A percentile compares a stretch with the other conserved stretches of the same genome.
These are phyloP conservation scores for Protosalanx chinensis DNA, from an alignment of 2,797 vertebrate genomes.

Conservation along the genomic window DNA sequence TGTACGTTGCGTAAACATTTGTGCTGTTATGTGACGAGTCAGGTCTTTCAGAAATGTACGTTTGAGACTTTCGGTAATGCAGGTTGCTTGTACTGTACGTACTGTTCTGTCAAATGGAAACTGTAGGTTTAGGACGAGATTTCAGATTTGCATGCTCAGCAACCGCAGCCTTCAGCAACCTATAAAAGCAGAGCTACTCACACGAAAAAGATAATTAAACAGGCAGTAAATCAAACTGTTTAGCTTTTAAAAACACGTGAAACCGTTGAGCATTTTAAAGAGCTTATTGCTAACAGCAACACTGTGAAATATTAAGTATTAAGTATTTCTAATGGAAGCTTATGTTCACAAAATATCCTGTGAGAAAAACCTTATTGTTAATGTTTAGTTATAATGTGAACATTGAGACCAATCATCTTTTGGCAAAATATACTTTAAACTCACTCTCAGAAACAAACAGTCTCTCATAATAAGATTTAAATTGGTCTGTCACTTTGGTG, in stretches of 20 bases:
- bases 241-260: not conserved
- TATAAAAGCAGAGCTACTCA: conserved; percentile 5
- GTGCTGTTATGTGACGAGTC: too few relatives aligned
- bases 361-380: not conserved
- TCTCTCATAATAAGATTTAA: not conserved
- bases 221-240: conserved; percentile 1
- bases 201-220: not conserved
- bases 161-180: not conserved
- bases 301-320: not conserved
- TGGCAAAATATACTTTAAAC: not conserved
- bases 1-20: too few relatives aligned
- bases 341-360: not conserved
- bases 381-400: not conserved
- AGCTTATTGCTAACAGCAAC: not conserved
- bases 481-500: not conserved
- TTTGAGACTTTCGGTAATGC: too few relatives aligned
- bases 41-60: too few relatives aligned
- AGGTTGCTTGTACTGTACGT: not conserved
- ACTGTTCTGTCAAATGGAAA: not conserved
- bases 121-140: not conserved
- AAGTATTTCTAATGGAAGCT: not conserved
- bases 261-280: not conserved
- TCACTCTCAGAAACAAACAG: not conserved
- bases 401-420: not conserved
- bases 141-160: conserved; percentile 6